Evolutionary conservation across 2,113 vertebrate species (phyloP).

Genomic region (Garra rufa): DNA sequence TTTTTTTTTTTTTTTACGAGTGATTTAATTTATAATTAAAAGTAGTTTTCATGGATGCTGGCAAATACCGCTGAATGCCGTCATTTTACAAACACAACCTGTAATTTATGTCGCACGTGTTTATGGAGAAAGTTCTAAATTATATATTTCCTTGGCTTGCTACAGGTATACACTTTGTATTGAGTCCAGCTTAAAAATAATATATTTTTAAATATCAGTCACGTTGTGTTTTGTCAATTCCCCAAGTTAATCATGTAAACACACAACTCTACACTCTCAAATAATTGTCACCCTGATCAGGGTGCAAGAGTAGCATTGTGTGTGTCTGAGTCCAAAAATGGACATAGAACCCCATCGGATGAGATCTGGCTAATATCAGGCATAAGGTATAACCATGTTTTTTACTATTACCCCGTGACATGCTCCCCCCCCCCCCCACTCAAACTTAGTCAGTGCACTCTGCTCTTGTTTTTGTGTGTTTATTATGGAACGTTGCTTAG

Average conservation of each 20-base stretch:
- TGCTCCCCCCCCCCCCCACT: neutral
- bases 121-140: neutral
- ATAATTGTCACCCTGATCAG: neutral
- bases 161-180: neutral
- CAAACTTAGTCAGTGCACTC: neutral
- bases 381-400: neutral
- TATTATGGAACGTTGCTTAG: slow-evolving; percentile 72
- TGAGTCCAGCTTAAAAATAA: neutral
- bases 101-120: neutral
- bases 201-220: neutral
- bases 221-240: neutral
- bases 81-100: neutral
- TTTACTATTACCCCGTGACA: neutral
- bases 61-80: too few species aligned
- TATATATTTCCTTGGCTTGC: slow-evolving; percentile 12
- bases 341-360: neutral
- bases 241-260: slow-evolving; percentile 7
- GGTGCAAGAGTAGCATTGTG: neutral
- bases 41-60: too few species aligned
- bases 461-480: slow-evolving; percentile 11
- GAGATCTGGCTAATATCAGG: slow-evolving; percentile 34
- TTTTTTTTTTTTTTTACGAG: too few species aligned
- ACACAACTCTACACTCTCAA: neutral
- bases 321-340: slow-evolving; percentile 21
- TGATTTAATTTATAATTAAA: too few species aligned